Conservation (phyloP, 2,797 vertebrate species). For the Rhabdomys pumilio region DNA sequence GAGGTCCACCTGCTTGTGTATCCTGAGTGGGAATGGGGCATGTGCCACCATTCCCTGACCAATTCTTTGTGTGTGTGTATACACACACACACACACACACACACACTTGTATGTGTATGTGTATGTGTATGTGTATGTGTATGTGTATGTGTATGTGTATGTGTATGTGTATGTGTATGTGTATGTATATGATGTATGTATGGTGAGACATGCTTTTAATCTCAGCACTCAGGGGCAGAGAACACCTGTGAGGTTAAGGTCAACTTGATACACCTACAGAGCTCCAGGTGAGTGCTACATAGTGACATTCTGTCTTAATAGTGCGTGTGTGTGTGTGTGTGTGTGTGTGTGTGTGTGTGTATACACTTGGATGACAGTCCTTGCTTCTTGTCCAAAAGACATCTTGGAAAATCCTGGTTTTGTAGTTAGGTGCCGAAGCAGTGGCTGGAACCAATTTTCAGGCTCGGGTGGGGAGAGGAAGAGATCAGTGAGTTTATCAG, state of each 20-base stretch:
- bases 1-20: neutral
- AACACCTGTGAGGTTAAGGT: too few species aligned
- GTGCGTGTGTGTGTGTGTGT: neutral
- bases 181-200: neutral
- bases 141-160: neutral
- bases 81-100: too few species aligned
- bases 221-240: too few species aligned
- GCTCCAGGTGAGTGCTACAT: too few species aligned
- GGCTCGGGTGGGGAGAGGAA: neutral
- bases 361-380: slow-evolving; percentile 1
- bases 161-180: neutral
- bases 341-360: neutral
- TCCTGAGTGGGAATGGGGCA: too few species aligned
- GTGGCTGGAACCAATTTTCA: slow-evolving; percentile 82
- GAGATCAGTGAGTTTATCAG: slow-evolving; percentile 83
- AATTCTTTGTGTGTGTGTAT: neutral
- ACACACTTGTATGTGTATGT: neutral
- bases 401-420: slow-evolving; percentile 66
- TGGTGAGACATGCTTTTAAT: too few species aligned
- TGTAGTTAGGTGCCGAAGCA: slow-evolving; percentile 76
- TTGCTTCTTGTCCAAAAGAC: slow-evolving; percentile 78
- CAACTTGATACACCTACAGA: too few species aligned
- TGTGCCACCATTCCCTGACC: neutral
- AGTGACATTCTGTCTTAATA: too few species aligned
- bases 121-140: neutral